Evolutionary conservation across 2,113 vertebrate species (phyloP).

Genomic region (Entelurus aequoreus): DNA sequence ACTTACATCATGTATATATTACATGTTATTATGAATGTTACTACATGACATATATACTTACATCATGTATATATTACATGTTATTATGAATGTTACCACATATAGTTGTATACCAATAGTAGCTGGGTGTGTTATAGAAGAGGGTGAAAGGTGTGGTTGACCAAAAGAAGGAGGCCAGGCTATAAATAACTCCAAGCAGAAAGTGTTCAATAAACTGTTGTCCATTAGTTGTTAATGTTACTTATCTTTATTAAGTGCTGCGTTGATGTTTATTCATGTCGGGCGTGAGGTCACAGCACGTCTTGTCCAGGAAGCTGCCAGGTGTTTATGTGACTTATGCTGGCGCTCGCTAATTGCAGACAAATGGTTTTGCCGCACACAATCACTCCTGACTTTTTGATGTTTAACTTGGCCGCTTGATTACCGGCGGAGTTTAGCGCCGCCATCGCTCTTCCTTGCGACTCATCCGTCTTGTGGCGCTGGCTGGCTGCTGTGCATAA

Average conservation of each 20-base stretch:
- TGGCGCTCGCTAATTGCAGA: slow-evolving; percentile 74
- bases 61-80: too few relatives aligned
- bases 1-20: too few relatives aligned
- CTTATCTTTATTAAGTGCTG: slow-evolving; percentile 63
- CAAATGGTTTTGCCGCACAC: slow-evolving; percentile 78
- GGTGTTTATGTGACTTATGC: slow-evolving; percentile 70
- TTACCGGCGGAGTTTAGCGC: slow-evolving; percentile 69
- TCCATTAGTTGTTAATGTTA: slow-evolving; percentile 62
- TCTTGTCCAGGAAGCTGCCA: slow-evolving; percentile 51
- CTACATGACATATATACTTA: too few relatives aligned
- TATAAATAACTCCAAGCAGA: too few relatives aligned
- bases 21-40: too few relatives aligned
- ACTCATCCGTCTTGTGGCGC: slow-evolving; percentile 67
- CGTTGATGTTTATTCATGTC: slow-evolving; percentile 59
- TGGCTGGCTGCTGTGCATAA: slow-evolving; percentile 55
- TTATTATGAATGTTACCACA: too few relatives aligned
- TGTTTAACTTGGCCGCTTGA: slow-evolving; percentile 79
- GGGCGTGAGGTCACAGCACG: slow-evolving; percentile 36
- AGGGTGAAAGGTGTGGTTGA: too few relatives aligned
- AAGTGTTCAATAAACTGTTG: too few relatives aligned
- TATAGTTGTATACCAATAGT: too few relatives aligned
- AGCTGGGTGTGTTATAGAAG: too few relatives aligned
- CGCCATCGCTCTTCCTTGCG: slow-evolving; percentile 62
- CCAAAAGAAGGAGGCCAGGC: too few relatives aligned
- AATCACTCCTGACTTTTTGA: slow-evolving; percentile 74